Conservation (phyloP, 2,113 vertebrate species). For the Oxyura jamaicensis region DNA sequence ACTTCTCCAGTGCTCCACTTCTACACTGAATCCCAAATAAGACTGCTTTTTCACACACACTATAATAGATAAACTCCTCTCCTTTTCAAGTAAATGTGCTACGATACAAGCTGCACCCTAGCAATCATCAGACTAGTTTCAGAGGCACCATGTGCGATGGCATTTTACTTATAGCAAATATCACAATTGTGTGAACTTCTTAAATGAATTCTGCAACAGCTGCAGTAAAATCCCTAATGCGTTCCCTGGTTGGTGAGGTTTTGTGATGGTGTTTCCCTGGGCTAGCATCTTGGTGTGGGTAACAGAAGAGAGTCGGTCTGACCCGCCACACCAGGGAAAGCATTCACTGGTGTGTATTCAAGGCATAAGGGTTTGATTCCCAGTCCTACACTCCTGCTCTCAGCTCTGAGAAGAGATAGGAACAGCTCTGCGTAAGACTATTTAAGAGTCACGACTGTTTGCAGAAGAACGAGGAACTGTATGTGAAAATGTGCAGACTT, state of each 20-base stretch:
- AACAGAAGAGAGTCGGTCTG: background rate
- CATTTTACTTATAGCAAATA: background rate
- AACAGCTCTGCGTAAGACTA: background rate
- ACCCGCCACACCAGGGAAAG: background rate
- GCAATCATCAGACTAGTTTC: background rate
- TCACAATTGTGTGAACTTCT: background rate
- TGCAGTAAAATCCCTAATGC: background rate
- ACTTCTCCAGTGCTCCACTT: background rate
- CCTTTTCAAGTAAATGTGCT: slow-evolving; percentile 8
- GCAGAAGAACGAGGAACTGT: background rate
- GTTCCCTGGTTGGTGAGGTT: background rate
- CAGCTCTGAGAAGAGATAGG: background rate
- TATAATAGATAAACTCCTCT: background rate
- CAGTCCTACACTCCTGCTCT: background rate
- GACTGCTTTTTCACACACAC: background rate
- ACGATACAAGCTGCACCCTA: background rate
- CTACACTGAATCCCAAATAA: slow-evolving; percentile 17
- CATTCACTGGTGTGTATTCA: background rate
- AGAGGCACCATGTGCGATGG: background rate
- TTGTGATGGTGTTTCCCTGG: background rate
- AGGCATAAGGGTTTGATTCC: background rate
- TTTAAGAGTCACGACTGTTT: background rate
- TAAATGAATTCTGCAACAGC: slow-evolving; percentile 15
- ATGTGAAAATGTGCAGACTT: rapidly evolving
- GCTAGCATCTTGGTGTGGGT: background rate